Conservation (phyloP, 2,797 vertebrate genomes). For the Microctenopoma stevenorrisi region DNA sequence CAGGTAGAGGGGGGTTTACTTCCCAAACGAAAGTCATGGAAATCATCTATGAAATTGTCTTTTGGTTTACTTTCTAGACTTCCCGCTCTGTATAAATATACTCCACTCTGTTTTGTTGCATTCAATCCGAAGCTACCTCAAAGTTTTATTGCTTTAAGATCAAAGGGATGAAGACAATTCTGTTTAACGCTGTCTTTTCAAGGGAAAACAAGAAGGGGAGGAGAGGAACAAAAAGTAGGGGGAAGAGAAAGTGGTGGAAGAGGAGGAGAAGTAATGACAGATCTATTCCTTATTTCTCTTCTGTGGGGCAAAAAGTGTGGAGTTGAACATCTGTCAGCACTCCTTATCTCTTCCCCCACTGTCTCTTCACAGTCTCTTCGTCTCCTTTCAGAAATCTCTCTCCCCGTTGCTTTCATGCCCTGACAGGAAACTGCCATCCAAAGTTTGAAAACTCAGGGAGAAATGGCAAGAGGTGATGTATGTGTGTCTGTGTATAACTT, state of each 20-base stretch:
- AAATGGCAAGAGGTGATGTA: slow-evolving; percentile 40
- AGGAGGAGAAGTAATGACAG: slow-evolving; percentile 47
- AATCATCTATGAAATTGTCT: too few species aligned
- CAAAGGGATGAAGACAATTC: slow-evolving; percentile 34
- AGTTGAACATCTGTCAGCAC: slow-evolving; percentile 71
- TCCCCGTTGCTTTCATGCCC: slow-evolving; percentile 52
- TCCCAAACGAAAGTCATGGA: background rate
- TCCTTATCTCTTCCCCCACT: slow-evolving; percentile 52
- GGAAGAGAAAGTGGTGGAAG: slow-evolving; percentile 43
- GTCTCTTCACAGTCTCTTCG: slow-evolving; percentile 48
- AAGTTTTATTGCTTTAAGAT: slow-evolving; percentile 32
- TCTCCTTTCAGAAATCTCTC: slow-evolving; percentile 54
- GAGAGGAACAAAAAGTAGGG: slow-evolving; percentile 40
- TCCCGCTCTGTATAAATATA: slow-evolving; percentile 4
- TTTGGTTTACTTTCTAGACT: slow-evolving; percentile 3
- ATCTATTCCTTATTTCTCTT: slow-evolving; percentile 52
- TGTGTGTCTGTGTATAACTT: slow-evolving; percentile 7
- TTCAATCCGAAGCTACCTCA: slow-evolving; percentile 36
- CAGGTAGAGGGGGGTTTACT: background rate
- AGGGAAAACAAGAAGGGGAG: slow-evolving; percentile 43
- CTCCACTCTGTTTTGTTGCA: slow-evolving; percentile 19
- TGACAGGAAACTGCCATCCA: slow-evolving; percentile 65
- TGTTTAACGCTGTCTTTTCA: slow-evolving; percentile 39
- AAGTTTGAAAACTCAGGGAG: slow-evolving; percentile 66
- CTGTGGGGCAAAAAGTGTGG: slow-evolving; percentile 45